These are phyloP conservation scores for Ormyrus rosae DNA, from an alignment of 2,888 invertebrate species.

Conservation along the genomic window DNA sequence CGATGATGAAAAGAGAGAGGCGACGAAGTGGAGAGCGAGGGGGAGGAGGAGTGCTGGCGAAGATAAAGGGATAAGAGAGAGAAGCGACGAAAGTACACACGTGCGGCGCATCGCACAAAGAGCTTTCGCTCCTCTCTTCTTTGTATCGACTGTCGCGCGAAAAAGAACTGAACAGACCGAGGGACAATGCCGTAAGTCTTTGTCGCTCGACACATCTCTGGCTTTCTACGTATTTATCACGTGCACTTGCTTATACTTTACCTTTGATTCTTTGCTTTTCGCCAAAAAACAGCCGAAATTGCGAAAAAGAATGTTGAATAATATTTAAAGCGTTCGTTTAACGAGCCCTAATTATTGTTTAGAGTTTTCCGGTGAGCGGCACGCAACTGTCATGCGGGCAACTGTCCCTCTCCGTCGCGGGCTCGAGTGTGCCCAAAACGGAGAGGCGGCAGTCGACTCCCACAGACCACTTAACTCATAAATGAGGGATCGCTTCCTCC, in stretches of 20 bases:
- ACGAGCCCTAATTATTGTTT: slow-evolving; percentile 69
- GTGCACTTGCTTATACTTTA: slow-evolving; percentile 16
- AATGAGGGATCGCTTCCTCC: slow-evolving; percentile 75
- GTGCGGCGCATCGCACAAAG: slow-evolving; percentile 64
- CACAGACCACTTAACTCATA: slow-evolving; percentile 75
- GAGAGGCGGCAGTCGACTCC: slow-evolving; percentile 60
- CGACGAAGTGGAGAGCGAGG: slow-evolving; percentile 50
- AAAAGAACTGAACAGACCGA: slow-evolving; percentile 67
- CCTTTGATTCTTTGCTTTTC: slow-evolving; percentile 26
- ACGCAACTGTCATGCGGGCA: slow-evolving; percentile 71
- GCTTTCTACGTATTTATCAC: slow-evolving; percentile 38
- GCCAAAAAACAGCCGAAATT: background rate
- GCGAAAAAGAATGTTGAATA: background rate
- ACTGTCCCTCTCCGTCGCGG: slow-evolving; percentile 60
- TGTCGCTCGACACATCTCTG: slow-evolving; percentile 41
- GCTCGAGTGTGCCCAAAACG: slow-evolving; percentile 52
- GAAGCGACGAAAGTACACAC: slow-evolving; percentile 55
- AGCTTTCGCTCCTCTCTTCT: slow-evolving; percentile 65
- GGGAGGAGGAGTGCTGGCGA: slow-evolving; percentile 28
- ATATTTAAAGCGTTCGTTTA: background rate
- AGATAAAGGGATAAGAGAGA: slow-evolving; percentile 45
- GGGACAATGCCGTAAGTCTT: slow-evolving; percentile 67
- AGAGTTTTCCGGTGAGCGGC: slow-evolving; percentile 70
- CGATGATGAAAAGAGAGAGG: slow-evolving; percentile 62
- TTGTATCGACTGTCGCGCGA: slow-evolving; percentile 67